Evolutionary conservation across 1,140 invertebrate species (phyloP).

Genomic region (Drosophila malerkotliana): DNA sequence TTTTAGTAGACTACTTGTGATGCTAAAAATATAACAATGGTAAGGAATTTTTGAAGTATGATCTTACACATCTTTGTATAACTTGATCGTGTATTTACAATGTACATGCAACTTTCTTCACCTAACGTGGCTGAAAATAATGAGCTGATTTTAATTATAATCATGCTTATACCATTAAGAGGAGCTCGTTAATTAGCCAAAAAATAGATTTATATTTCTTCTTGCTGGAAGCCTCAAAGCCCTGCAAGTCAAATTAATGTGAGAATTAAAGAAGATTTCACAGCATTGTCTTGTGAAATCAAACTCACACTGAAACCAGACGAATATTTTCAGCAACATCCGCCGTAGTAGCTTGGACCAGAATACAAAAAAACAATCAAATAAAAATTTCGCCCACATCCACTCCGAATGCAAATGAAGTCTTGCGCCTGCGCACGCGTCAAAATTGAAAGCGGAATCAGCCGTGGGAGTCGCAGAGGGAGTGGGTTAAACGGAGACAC

Average conservation of each 20-base stretch:
- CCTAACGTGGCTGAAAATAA: neutral
- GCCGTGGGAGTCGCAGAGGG: slow-evolving; percentile 24
- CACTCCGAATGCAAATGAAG: slow-evolving; percentile 28
- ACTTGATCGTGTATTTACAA: too few relatives aligned
- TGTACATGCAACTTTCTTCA: neutral
- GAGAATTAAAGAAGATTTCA: slow-evolving; percentile 3
- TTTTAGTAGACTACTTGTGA: neutral
- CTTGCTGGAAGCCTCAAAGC: neutral
- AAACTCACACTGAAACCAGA: slow-evolving; percentile 11
- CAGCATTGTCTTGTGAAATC: slow-evolving; percentile 23
- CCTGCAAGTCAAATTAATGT: slow-evolving; percentile 1
- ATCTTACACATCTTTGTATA: too few relatives aligned
- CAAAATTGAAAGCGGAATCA: slow-evolving; percentile 23
- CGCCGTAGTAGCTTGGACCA: neutral
- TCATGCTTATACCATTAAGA: neutral
- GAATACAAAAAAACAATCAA: slow-evolving; percentile 18
- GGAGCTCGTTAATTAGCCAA: neutral
- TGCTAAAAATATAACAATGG: neutral
- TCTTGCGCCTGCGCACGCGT: slow-evolving; percentile 45
- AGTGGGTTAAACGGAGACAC: slow-evolving; percentile 14
- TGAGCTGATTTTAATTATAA: neutral
- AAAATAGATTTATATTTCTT: neutral
- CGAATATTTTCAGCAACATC: slow-evolving; percentile 18
- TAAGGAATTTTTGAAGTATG: too few relatives aligned
- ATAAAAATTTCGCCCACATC: slow-evolving; percentile 30